Percentiles rank a stretch among this genome's conserved stretches.
Evolutionary conservation across 2,113 vertebrate genomes (phyloP).

Genomic region (Pongo pygmaeus): DNA sequence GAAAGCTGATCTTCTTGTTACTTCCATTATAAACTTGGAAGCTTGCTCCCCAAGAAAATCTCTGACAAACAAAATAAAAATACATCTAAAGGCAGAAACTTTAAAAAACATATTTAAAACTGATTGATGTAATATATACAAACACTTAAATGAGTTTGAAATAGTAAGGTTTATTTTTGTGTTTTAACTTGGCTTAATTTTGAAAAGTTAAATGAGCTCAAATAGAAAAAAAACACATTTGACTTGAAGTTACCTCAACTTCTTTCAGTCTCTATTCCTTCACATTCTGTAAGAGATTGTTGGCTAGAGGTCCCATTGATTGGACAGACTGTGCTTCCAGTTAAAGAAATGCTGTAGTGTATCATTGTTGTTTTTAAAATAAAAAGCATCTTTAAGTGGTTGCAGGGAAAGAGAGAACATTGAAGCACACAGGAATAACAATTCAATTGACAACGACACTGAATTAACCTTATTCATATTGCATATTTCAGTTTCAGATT

Average conservation of each 20-base stretch:
- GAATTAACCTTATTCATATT: not conserved
- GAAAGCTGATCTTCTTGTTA: conserved; percentile 43
- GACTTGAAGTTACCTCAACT: not conserved
- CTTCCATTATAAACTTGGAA: conserved; percentile 25
- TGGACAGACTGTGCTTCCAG: not conserved
- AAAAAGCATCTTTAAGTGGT: not conserved
- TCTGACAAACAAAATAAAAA: conserved; percentile 50
- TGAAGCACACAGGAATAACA: not conserved
- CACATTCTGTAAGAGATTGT: not conserved
- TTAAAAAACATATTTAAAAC: not conserved
- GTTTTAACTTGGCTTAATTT: conserved; percentile 12
- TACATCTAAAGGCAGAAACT: not conserved
- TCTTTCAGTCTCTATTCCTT: not conserved
- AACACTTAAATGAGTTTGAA: conserved; percentile 14
- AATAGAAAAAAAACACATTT: not conserved
- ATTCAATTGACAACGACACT: not conserved
- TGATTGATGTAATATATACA: not conserved
- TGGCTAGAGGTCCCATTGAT: not conserved
- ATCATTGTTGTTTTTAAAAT: not conserved
- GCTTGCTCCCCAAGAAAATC: not conserved
- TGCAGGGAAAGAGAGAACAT: not conserved
- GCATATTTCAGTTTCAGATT: not conserved
- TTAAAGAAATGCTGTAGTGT: not conserved
- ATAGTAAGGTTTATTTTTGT: not conserved
- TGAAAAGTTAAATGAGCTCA: conserved; percentile 27